Evolutionary conservation across 2,113 vertebrate genomes (phyloP).

Genomic region (Eudyptes chrysolophus): DNA sequence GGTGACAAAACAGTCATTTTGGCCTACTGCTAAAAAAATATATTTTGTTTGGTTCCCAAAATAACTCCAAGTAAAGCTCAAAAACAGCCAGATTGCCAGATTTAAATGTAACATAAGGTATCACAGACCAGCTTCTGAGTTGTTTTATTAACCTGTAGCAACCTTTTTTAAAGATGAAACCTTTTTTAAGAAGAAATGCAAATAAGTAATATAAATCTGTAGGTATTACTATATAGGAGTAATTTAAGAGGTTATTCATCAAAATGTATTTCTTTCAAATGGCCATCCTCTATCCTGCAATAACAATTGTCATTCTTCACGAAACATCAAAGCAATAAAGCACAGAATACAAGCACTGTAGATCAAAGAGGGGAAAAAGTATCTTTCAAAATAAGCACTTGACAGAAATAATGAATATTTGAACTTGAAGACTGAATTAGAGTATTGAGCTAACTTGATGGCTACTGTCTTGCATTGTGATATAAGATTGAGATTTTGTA

Average conservation of each 20-base stretch:
- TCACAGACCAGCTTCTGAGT: background rate
- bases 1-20: background rate
- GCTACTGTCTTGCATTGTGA: background rate
- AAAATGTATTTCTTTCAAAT: background rate
- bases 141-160: background rate
- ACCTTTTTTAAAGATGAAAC: background rate
- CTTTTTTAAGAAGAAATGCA: background rate
- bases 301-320: background rate
- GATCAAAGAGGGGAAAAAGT: background rate
- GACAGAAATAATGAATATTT: slow-evolving; percentile 31
- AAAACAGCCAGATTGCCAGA: background rate
- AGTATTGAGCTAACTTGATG: background rate
- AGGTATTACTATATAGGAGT: background rate
- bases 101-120: background rate
- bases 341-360: background rate
- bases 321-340: slow-evolving; percentile 19
- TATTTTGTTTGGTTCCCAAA: background rate
- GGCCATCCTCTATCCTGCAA: background rate
- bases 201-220: background rate
- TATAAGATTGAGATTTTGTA: background rate
- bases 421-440: slow-evolving; percentile 11
- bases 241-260: background rate
- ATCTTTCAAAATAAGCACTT: slow-evolving; percentile 32
- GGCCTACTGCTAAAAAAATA: background rate
- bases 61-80: background rate